phyloP scores from a whole-genome alignment of 2,888 invertebrate species.

The Leptarthrus brevirostris region DNA sequence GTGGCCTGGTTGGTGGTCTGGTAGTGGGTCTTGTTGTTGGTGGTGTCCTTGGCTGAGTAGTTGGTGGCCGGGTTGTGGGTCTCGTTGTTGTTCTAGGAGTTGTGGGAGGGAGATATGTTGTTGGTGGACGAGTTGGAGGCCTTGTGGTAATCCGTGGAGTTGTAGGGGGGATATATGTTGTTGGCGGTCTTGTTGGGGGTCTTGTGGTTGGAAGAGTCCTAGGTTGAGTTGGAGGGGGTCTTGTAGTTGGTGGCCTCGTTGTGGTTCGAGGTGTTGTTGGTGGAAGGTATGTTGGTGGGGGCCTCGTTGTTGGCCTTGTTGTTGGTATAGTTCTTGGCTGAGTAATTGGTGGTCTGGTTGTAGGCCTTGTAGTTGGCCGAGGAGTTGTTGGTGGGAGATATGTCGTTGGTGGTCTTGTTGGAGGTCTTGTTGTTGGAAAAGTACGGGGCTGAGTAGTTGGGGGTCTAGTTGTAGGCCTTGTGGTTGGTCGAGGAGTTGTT shows the following conservation, averaged over 20 bases:
- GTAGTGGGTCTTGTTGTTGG: constrained; percentile 52
- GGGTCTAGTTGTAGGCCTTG: constrained; percentile 18
- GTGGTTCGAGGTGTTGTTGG: constrained; percentile 56
- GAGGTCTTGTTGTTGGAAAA: background rate
- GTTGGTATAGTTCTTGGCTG: constrained; percentile 54
- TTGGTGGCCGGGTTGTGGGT: background rate
- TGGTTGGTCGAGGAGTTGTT: constrained; percentile 54
- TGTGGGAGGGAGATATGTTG: background rate
- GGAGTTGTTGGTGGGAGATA: background rate
- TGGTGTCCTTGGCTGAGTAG: background rate
- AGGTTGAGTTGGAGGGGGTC: constrained; percentile 51
- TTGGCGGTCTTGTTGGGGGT: constrained; percentile 29
- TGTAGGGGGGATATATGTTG: constrained; percentile 4
- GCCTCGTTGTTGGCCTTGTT: constrained; percentile 54
- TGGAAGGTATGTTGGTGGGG: constrained; percentile 55
- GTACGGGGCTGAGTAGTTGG: constrained; percentile 27
- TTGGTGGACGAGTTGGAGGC: constrained; percentile 32
- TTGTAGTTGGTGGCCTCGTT: constrained; percentile 1
- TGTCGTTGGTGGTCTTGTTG: constrained; percentile 1
- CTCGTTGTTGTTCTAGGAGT: background rate
- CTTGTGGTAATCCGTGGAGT: constrained; percentile 22
- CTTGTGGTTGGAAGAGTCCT: constrained; percentile 51
- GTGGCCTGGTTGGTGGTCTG: constrained; percentile 53
- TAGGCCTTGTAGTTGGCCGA: background rate
- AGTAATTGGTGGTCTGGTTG: constrained; percentile 14